phyloP scores from a whole-genome alignment of 1,140 invertebrate genomes.

The fruit fly (Drosophila melanogaster) region Release_6_plus_ISO1_MT NT_033779.5:10366001-10366500 shows the following conservation, averaged over 20 bases:
- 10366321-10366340: conserved; percentile 32
- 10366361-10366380: conserved; percentile 45
- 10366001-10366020: conserved; percentile 93
- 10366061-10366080: conserved; percentile 98
- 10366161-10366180: conserved; percentile 17
- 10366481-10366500: not conserved
- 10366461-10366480: not conserved
- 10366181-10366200: conserved; percentile 37
- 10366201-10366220: conserved; percentile 31
- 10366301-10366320: conserved; percentile 40
- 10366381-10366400: conserved; percentile 39
- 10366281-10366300: conserved; percentile 28
- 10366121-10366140: conserved; percentile 84
- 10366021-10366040: conserved; percentile 95
- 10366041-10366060: conserved; percentile 94
- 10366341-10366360: conserved; percentile 44
- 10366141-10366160: conserved; percentile 61
- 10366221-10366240: conserved; percentile 62
- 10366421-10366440: not conserved
- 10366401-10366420: conserved; percentile 8
- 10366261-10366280: conserved; percentile 50
- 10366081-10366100: conserved; percentile 96
- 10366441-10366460: not conserved
- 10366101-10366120: conserved; percentile 88
- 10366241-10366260: conserved; percentile 77